These are phyloP conservation scores for Macrotrachela quadricornifera DNA, from an alignment of 1,140 invertebrate species.

Conservation along the genomic window DNA sequence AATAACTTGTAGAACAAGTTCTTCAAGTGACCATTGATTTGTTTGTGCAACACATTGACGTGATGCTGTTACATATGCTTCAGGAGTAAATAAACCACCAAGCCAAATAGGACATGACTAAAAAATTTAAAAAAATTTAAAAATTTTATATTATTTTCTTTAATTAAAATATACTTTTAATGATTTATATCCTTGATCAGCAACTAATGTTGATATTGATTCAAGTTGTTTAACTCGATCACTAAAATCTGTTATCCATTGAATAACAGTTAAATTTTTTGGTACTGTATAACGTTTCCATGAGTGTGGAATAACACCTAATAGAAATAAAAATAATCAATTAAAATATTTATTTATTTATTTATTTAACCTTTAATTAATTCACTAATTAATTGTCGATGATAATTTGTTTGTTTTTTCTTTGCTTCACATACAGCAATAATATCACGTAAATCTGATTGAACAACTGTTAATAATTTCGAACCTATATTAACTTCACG, in stretches of 20 bases:
- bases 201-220: slow-evolving; percentile 34
- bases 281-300: slow-evolving; percentile 86
- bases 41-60: slow-evolving; percentile 81
- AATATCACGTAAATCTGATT: slow-evolving; percentile 73
- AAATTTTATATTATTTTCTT: too few species aligned
- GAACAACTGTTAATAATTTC: slow-evolving; percentile 59
- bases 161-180: not conserved
- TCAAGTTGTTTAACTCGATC: slow-evolving; percentile 71
- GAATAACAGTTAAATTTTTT: slow-evolving; percentile 76
- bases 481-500: slow-evolving; percentile 78
- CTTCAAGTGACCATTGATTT: slow-evolving; percentile 63
- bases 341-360: too few species aligned
- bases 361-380: slow-evolving; percentile 80
- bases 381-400: slow-evolving; percentile 72
- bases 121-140: slow-evolving; percentile 47
- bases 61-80: slow-evolving; percentile 95
- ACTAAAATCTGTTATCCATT: slow-evolving; percentile 96
- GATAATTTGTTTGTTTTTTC: slow-evolving; percentile 96
- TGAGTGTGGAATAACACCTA: slow-evolving; percentile 51
- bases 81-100: slow-evolving; percentile 83
- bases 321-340: not conserved
- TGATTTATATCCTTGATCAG: not conserved
- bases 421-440: slow-evolving; percentile 58
- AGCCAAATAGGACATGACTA: slow-evolving; percentile 52
- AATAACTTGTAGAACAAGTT: slow-evolving; percentile 24